phyloP scores from a whole-genome alignment of 2,888 invertebrate genomes.

The Tetranychus truncatus region DNA sequence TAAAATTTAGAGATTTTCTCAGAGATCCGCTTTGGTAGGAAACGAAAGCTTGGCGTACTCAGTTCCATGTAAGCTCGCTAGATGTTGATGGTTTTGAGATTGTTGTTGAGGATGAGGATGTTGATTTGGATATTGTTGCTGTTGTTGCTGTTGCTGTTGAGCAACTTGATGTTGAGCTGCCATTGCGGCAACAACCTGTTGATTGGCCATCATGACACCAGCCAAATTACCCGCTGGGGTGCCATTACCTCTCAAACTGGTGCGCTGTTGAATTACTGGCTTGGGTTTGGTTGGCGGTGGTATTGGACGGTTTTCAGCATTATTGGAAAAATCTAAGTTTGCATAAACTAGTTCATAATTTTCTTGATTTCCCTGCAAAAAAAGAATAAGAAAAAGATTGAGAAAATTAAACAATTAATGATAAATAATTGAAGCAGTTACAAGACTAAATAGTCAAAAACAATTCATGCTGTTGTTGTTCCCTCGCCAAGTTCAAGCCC shows the following conservation, averaged over 20 bases:
- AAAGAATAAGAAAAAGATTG: too few relatives aligned
- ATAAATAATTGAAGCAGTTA: neutral
- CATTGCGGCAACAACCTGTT: neutral
- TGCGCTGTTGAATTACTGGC: neutral
- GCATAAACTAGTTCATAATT: constrained; percentile 21
- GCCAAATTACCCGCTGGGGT: neutral
- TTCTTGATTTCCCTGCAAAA: neutral
- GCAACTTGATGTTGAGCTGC: constrained; percentile 5
- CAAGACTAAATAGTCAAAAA: too few relatives aligned
- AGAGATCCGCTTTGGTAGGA: constrained; percentile 19
- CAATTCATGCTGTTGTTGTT: too few relatives aligned
- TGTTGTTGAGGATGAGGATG: neutral
- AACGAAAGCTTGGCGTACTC: constrained; percentile 18
- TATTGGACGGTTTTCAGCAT: neutral
- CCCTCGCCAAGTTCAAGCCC: too few relatives aligned
- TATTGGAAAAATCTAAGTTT: constrained; percentile 16
- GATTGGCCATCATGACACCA: neutral
- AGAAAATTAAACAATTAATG: neutral
- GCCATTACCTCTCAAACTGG: neutral
- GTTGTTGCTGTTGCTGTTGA: constrained; percentile 8
- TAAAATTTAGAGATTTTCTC: neutral
- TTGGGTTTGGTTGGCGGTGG: constrained; percentile 11
- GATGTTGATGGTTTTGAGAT: neutral
- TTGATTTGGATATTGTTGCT: neutral
- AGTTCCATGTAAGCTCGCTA: constrained; percentile 2